phyloP scores from a whole-genome alignment of 2,888 invertebrate species.

The Amblyteles armatorius region DNA sequence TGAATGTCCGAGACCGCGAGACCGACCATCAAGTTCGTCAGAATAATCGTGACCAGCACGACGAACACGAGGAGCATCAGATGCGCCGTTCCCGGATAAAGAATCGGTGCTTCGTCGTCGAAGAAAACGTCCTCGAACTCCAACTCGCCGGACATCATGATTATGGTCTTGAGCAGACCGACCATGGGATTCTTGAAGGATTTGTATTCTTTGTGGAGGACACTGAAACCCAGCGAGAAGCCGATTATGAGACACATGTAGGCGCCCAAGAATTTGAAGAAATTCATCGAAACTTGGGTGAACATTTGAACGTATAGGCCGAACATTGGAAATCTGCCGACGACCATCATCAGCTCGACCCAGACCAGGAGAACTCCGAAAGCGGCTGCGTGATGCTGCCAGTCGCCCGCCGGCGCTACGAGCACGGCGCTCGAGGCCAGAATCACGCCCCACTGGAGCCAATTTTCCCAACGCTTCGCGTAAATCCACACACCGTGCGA shows the following conservation, averaged over 20 bases:
- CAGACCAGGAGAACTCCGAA: constrained; percentile 92
- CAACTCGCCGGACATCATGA: constrained; percentile 96
- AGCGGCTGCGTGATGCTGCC: constrained; percentile 94
- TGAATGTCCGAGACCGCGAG: constrained; percentile 94
- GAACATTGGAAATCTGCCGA: constrained; percentile 94
- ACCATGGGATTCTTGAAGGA: constrained; percentile 89
- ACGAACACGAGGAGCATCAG: constrained; percentile 92
- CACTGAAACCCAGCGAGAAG: constrained; percentile 93
- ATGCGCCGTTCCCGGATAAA: constrained; percentile 91
- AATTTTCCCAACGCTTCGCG: constrained; percentile 93
- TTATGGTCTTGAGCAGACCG: constrained; percentile 91
- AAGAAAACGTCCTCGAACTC: constrained; percentile 95
- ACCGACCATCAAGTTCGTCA: constrained; percentile 94
- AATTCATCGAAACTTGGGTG: constrained; percentile 92
- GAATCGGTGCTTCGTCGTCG: constrained; percentile 84
- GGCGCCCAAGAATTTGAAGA: constrained; percentile 92
- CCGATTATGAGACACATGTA: constrained; percentile 93
- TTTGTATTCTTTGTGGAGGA: constrained; percentile 91
- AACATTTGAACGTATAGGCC: constrained; percentile 96
- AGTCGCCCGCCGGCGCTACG: constrained; percentile 83
- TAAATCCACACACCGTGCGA: constrained; percentile 91
- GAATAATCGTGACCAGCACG: constrained; percentile 91
- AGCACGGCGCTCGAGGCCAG: constrained; percentile 80
- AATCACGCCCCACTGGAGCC: constrained; percentile 92
- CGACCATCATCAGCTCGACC: constrained; percentile 94